Base-by-base conservation (phyloP, 2,797 vertebrate species). In the Vireo griseus region DNA sequence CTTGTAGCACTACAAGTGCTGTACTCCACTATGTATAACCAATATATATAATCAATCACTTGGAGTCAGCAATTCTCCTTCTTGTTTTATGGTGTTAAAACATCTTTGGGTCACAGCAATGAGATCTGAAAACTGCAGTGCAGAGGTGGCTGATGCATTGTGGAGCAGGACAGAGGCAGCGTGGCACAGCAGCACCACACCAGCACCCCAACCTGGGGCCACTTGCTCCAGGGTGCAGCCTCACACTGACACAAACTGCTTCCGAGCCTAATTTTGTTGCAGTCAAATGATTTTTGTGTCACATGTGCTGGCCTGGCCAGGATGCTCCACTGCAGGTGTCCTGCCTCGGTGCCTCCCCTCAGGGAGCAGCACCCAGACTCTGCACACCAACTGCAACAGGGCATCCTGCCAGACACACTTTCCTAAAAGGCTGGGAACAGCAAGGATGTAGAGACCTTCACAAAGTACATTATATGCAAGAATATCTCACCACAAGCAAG, bases 41-140 rank as follows among this genome's bases (percentile, higher is more conserved):
- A 3, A 3, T n/a, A 16, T 2, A 45, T 9, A 16, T 3, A 33
- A 66, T 17, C 1, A 3, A 3, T 29, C 28, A 40, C 0, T 1
- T 45, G 2, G 12, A 29, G 5, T 54, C 81, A 82, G 26, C 16
- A 66, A 68, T 21, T 62, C 40, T 12, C 10, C 19, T 54, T 2
- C 7, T 74, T 24, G 21, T 13, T 13, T 69, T 59, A 29, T 25
- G 54, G 19, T 29, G 19, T 39, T 29, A 13, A 33, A 16, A 28
- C 16, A 1, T 10, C 13, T 63, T 35, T 4, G 33, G 9, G 24
- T 12, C 2, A 8, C 33, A 45, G 2, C 19, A 20, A 1, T 37
- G 35, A 19, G 25, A 52, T 8, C 10, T 35, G 54, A n/a, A 62
- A 58, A 8, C 9, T 17, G 26, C 0, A 0, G 42, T 4, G 31